Base-by-base conservation (phyloP, 1,140 invertebrate genomes). In the Cataglyphis hispanica region DNA sequence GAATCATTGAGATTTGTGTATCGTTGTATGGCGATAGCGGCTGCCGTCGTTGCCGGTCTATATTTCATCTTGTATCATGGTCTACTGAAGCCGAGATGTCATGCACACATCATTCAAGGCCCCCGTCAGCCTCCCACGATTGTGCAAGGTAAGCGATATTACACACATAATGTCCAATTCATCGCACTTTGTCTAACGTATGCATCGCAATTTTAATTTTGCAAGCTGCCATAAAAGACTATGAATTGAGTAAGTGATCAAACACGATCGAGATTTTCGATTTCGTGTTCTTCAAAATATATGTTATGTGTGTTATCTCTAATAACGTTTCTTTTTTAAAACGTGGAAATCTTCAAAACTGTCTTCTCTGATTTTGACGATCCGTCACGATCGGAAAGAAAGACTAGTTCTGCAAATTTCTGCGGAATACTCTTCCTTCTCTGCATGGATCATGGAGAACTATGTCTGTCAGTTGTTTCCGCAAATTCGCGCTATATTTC, bases 1-100 rank as follows among this genome's bases (percentile, higher is more conserved):
- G 78, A 91, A 61, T 94, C 94, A 3, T 87, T 93, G 11, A 95
- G 95, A 84, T 92, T 92, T 46, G 94, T 96, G 84, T 97, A 96
- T 90, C 94, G 95, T 87, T 96, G 94, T 69, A 95, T 97, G 93
- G 96, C 97, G n/a, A 93, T 96, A 40, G 94, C 95, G 3, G 96
- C 97, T 11, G 96, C 96, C 31, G 89, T 96, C 16, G 94, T 97
- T 10, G 96, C 96, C 1, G 94, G 96, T 0, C 74, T 97, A 0
- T 98, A 98, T 91, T 97, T 97, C 76, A 91, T 96, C 13, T 89
- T 97, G 4, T 98, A 98, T 92, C 97, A 97, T 91, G 95, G 97
- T 83, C 94, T 97, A 85, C 92, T 98, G 86, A 97, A 97, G 58
- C 97, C 97, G 56, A 95, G 96, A 72, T 97, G 97, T 93, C 96